A percentile compares a stretch with the other conserved stretches of the same genome.
Conservation (phyloP, 2,113 vertebrate genomes). For the Chrysochloris asiatica region DNA sequence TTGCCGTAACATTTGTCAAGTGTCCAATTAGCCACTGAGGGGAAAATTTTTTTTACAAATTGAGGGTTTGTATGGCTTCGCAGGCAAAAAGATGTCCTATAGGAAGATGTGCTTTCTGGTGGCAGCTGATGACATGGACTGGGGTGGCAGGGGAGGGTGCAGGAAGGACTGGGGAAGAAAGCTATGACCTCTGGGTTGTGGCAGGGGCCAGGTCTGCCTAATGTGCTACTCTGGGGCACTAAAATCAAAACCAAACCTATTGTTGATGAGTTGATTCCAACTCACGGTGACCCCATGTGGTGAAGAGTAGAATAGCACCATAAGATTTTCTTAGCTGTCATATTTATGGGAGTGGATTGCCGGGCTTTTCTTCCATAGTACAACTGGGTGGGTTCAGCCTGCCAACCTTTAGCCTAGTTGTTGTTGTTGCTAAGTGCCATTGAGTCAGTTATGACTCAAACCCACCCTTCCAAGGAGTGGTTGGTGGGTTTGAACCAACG, state of each 20-base stretch:
- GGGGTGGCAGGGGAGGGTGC: background rate
- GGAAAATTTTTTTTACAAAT: constrained; percentile 17
- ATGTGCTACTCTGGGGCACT: background rate
- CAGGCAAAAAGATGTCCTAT: background rate
- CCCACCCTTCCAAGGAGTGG: too few relatives aligned
- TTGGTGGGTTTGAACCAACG: too few relatives aligned
- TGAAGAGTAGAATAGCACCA: background rate
- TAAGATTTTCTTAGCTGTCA: background rate
- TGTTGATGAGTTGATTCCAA: background rate
- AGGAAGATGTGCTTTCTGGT: background rate
- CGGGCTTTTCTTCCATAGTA: background rate
- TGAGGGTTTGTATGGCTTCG: constrained; percentile 7
- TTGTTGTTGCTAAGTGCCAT: too few relatives aligned
- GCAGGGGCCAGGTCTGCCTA: background rate
- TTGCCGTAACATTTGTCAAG: constrained; percentile 68
- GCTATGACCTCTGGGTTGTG: background rate
- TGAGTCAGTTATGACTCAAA: too few relatives aligned
- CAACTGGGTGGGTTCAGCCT: background rate
- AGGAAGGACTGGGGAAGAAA: background rate
- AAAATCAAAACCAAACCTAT: background rate
- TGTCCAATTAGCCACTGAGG: constrained; percentile 66
- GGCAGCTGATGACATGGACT: background rate
- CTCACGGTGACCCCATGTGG: background rate
- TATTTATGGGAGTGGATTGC: background rate
- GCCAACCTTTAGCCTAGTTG: background rate